A percentile compares a stretch with the other conserved stretches of the same genome.
These are phyloP conservation scores for Enteromius anoplus DNA, from an alignment of 2,797 vertebrate genomes.

Conservation along the genomic window DNA sequence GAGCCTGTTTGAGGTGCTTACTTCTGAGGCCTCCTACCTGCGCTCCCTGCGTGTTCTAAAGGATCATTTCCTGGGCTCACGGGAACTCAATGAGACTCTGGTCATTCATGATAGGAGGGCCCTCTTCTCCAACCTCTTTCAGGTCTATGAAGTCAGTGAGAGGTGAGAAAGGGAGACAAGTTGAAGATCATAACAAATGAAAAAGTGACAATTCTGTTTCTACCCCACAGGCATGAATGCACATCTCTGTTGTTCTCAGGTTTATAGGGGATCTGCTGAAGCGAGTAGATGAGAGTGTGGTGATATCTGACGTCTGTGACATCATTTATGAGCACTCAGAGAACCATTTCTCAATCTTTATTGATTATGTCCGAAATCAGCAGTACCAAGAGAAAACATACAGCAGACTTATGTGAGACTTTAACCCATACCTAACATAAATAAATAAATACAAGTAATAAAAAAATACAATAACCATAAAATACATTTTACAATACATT, in stretches of 20 bases:
- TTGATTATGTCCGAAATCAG: constrained; percentile 81
- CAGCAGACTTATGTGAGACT: constrained; percentile 77
- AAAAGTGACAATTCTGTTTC: background rate
- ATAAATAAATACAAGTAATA: background rate
- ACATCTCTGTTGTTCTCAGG: constrained; percentile 58
- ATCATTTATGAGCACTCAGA: constrained; percentile 75
- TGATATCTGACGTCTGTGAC: constrained; percentile 79
- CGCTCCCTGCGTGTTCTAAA: constrained; percentile 76
- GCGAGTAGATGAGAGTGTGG: constrained; percentile 72
- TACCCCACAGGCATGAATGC: background rate
- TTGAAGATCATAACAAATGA: background rate
- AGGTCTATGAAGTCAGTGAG: constrained; percentile 78
- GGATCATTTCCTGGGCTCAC: constrained; percentile 77
- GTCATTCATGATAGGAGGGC: constrained; percentile 77
- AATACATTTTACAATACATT: background rate
- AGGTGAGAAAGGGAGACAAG: constrained; percentile 67
- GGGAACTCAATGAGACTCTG: constrained; percentile 73
- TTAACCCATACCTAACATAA: background rate
- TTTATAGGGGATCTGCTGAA: constrained; percentile 74
- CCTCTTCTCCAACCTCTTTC: constrained; percentile 80
- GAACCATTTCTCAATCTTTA: constrained; percentile 74
- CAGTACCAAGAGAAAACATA: constrained; percentile 82
- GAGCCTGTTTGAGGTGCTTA: constrained; percentile 83
- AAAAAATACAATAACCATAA: background rate
- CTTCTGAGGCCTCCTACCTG: constrained; percentile 80